Conservation (phyloP, 2,888 invertebrate genomes). For the Patella caerulea region DNA sequence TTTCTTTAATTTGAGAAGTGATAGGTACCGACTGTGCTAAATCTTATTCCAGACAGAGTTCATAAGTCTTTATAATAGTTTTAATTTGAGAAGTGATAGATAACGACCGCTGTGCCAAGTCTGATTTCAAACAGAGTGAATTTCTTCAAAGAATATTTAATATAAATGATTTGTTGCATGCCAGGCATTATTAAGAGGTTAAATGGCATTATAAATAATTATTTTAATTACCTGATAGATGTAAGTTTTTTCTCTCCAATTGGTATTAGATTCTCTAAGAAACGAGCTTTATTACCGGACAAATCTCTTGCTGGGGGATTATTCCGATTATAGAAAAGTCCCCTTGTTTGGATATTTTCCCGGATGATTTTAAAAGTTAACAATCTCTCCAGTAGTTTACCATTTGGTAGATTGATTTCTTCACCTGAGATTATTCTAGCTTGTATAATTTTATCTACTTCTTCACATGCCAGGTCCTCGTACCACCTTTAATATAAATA, state of each 20-base stretch:
- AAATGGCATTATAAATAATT: too few relatives aligned
- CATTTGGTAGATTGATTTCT: constrained; percentile 61
- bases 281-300: constrained; percentile 46
- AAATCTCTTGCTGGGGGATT: not conserved
- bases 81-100: not conserved
- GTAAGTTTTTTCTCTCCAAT: constrained; percentile 59
- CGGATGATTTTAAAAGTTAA: constrained; percentile 57
- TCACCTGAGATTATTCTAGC: constrained; percentile 58
- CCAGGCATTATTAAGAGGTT: too few relatives aligned
- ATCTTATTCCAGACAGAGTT: too few relatives aligned
- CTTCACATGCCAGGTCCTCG: constrained; percentile 66
- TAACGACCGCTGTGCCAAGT: too few relatives aligned
- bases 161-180: too few relatives aligned
- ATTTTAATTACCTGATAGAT: constrained; percentile 50
- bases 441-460: constrained; percentile 60
- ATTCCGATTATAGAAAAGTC: not conserved
- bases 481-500: constrained; percentile 61
- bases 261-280: constrained; percentile 55
- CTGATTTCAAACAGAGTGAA: too few relatives aligned
- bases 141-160: too few relatives aligned
- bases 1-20: not conserved
- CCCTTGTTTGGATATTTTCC: constrained; percentile 28
- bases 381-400: constrained; percentile 69
- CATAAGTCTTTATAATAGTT: not conserved
- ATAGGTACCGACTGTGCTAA: not conserved